Percentiles rank a stretch among this genome's conserved stretches.
Evolutionary conservation across 2,888 invertebrate species (phyloP).

Genomic region (Volucella inflata): DNA sequence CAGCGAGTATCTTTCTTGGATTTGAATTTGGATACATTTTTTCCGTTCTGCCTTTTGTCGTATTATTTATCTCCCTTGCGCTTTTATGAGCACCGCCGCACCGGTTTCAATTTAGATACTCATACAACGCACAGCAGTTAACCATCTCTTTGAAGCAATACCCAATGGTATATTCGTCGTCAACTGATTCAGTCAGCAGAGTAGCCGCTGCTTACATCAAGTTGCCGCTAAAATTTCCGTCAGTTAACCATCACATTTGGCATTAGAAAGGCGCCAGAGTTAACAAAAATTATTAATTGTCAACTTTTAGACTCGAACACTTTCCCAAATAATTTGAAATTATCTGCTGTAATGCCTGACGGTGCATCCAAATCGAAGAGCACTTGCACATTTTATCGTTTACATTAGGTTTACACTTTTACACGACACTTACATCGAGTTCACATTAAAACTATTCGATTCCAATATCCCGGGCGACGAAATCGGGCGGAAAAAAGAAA

Average conservation of each 20-base stretch:
- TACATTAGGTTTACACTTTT: background rate
- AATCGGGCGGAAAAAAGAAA: conserved; percentile 57
- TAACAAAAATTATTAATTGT: too few species aligned
- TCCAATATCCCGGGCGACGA: conserved; percentile 65
- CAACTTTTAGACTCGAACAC: background rate
- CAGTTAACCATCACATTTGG: background rate
- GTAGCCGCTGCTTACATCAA: background rate
- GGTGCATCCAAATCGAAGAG: conserved; percentile 40
- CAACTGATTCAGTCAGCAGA: background rate
- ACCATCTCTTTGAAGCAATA: conserved; percentile 32
- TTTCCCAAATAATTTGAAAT: conserved; percentile 1
- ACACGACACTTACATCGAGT: conserved; percentile 33
- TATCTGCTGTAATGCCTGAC: conserved; percentile 16
- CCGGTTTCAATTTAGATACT: background rate
- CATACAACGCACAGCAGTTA: conserved; percentile 8
- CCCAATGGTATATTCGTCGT: background rate
- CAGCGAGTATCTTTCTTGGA: background rate
- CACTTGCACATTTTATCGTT: conserved; percentile 27
- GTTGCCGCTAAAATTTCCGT: conserved; percentile 24
- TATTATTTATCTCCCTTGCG: conserved; percentile 60
- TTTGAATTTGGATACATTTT: background rate
- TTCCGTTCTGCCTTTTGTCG: conserved; percentile 3
- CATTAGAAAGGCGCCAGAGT: background rate
- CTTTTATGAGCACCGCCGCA: conserved; percentile 39
- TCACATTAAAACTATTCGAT: conserved; percentile 53